Evolutionary conservation across 2,888 invertebrate genomes (phyloP).

Genomic region (Branchipolynoe longqiensis): DNA sequence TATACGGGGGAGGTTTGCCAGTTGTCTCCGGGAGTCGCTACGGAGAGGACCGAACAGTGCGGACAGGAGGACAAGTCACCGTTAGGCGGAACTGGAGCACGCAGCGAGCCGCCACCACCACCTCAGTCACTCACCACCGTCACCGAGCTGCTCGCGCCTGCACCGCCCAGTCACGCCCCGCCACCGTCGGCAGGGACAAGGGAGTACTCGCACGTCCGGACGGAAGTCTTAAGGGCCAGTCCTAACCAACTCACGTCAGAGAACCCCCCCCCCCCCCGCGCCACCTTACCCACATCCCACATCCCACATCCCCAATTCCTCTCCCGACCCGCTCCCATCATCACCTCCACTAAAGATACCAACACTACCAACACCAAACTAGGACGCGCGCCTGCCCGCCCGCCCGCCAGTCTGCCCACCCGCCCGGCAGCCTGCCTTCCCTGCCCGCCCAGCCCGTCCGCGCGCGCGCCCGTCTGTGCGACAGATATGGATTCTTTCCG

Average conservation of each 20-base stretch:
- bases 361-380: too few relatives aligned
- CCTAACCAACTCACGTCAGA: too few relatives aligned
- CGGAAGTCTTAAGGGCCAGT: too few relatives aligned
- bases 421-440: neutral
- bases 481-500: slow-evolving; percentile 15
- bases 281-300: too few relatives aligned
- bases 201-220: too few relatives aligned
- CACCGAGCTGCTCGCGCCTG: neutral
- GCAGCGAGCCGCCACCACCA: neutral
- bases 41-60: neutral
- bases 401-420: too few relatives aligned
- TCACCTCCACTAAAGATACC: too few relatives aligned
- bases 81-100: neutral
- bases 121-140: neutral
- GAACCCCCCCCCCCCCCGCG: too few relatives aligned
- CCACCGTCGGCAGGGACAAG: neutral
- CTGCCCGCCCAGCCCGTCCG: neutral
- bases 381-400: too few relatives aligned
- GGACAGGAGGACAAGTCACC: neutral
- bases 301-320: too few relatives aligned
- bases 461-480: neutral
- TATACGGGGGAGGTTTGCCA: too few relatives aligned
- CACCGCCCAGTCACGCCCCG: neutral
- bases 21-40: slow-evolving; percentile 11
- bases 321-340: too few relatives aligned